phyloP scores from a whole-genome alignment of 2,113 vertebrate genomes.

The Lagopus leucura region DNA sequence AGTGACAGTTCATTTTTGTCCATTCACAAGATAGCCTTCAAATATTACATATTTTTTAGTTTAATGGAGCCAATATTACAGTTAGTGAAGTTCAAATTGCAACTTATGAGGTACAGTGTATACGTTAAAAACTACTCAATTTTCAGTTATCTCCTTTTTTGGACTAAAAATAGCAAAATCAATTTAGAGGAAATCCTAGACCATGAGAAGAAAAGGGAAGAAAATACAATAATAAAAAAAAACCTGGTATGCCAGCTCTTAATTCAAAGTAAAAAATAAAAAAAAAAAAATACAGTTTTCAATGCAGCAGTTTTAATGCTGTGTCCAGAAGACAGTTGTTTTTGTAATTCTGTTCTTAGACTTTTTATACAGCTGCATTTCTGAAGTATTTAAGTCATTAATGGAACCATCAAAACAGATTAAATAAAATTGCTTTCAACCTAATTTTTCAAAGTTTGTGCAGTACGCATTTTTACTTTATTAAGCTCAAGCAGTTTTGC shows the following conservation, averaged over 20 bases:
- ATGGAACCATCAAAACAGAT: neutral
- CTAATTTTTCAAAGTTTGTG: neutral
- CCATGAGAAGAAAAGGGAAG: neutral
- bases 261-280: neutral
- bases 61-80: neutral
- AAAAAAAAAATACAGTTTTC: neutral
- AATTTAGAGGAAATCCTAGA: neutral
- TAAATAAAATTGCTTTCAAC: conserved; percentile 8
- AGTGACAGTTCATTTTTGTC: neutral
- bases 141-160: neutral
- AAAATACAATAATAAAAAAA: neutral
- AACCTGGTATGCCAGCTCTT: neutral
- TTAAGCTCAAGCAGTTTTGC: neutral
- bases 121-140: neutral
- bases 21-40: conserved; percentile 6
- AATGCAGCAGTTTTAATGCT: neutral
- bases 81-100: neutral
- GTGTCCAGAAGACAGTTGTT: neutral
- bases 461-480: neutral
- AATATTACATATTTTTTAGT: conserved; percentile 30
- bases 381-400: neutral
- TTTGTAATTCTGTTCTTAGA: neutral
- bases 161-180: neutral
- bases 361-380: neutral
- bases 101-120: conserved; percentile 16